A percentile compares a stretch with the other conserved stretches of the same genome.
phyloP scores from a whole-genome alignment of 2,797 vertebrate genomes.

The Sebastes elongatus region DNA sequence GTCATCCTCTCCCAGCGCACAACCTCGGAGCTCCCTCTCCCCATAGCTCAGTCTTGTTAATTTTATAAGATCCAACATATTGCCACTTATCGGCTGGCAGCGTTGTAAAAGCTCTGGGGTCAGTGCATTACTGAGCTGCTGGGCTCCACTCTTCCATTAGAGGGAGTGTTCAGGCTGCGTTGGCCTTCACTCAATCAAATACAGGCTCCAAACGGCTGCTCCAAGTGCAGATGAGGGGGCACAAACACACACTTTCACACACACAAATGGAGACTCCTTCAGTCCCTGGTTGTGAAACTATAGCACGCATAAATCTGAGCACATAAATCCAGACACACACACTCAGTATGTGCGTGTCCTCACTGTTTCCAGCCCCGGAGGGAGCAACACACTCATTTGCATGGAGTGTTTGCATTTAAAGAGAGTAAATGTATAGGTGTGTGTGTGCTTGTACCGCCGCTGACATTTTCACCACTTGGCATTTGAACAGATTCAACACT shows the following conservation, averaged over 20 bases:
- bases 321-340: slow-evolving; percentile 61
- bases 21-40: slow-evolving; percentile 39
- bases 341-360: slow-evolving; percentile 8
- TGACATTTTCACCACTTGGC: slow-evolving; percentile 71
- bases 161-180: slow-evolving; percentile 76
- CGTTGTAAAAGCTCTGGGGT: slow-evolving; percentile 81
- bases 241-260: slow-evolving; percentile 46
- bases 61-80: slow-evolving; percentile 82
- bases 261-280: slow-evolving; percentile 59
- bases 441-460: slow-evolving; percentile 24
- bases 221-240: slow-evolving; percentile 65
- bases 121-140: slow-evolving; percentile 81
- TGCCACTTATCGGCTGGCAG: slow-evolving; percentile 79
- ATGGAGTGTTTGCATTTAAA: slow-evolving; percentile 66
- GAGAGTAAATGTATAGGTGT: slow-evolving; percentile 46
- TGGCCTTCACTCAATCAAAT: slow-evolving; percentile 81
- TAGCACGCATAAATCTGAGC: slow-evolving; percentile 63
- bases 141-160: slow-evolving; percentile 81
- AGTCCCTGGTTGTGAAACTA: slow-evolving; percentile 56
- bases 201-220: slow-evolving; percentile 59
- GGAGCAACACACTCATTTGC: slow-evolving; percentile 58
- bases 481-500: slow-evolving; percentile 64
- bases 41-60: slow-evolving; percentile 76
- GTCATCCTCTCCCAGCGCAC: slow-evolving; percentile 31
- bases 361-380: slow-evolving; percentile 30